These are phyloP conservation scores for Halictus quadricinctus DNA, from an alignment of 2,888 invertebrate species.

Conservation along the genomic window DNA sequence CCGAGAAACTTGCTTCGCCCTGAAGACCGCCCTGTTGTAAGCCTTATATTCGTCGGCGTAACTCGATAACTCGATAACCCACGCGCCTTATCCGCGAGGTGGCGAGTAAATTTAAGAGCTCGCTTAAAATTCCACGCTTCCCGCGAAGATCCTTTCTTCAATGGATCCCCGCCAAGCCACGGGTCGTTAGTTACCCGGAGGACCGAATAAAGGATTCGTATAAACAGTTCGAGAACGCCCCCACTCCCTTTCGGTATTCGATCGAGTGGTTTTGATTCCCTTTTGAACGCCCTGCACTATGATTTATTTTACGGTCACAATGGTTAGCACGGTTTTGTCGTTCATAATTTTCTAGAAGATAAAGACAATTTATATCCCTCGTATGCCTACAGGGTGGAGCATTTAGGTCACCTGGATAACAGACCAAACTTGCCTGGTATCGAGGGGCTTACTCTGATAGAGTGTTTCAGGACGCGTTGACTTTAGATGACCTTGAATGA, in stretches of 20 bases:
- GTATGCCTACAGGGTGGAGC: no score
- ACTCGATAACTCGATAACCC: constrained; percentile 69
- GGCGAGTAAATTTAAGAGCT: constrained; percentile 64
- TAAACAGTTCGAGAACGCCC: constrained; percentile 8
- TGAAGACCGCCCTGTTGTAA: constrained; percentile 35
- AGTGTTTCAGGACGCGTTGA: no score
- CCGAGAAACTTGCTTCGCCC: constrained; percentile 28
- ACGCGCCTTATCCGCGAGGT: constrained; percentile 50
- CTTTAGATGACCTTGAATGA: no score
- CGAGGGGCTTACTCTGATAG: no score
- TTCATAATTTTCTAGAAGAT: no score
- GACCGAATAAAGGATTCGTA: constrained; percentile 18
- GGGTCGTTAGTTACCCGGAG: constrained; percentile 34
- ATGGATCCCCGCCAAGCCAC: constrained; percentile 25
- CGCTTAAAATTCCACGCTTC: constrained; percentile 66
- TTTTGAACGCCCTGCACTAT: not conserved
- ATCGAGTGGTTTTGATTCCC: not conserved
- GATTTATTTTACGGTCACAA: no score
- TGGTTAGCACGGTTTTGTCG: no score
- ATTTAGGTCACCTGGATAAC: no score
- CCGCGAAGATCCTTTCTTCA: constrained; percentile 27
- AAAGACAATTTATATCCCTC: no score
- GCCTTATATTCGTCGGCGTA: constrained; percentile 56
- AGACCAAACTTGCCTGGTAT: no score
- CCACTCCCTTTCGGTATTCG: not conserved